Percentiles rank a stretch among this genome's conserved stretches.
phyloP scores from a whole-genome alignment of 92 coral and sea anemone genomes.

The Siderastrea siderea region DNA sequence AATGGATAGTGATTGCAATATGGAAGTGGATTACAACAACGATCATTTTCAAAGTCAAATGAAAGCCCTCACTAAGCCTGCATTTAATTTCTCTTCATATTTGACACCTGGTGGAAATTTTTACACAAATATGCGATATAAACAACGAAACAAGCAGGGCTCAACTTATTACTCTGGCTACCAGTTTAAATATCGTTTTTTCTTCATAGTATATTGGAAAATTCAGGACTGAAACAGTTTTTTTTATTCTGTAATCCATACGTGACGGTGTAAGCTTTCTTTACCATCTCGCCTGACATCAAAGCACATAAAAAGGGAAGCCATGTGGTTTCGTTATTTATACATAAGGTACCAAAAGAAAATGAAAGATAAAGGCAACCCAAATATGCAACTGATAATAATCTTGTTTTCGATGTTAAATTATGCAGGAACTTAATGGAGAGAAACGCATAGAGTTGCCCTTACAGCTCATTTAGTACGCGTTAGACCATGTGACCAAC shows the following conservation, averaged over 20 bases:
- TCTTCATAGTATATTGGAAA: neutral
- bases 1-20: too few relatives aligned
- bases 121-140: conserved; percentile 24
- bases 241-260: neutral
- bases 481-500: neutral
- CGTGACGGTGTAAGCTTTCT: neutral
- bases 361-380: neutral
- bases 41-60: conserved; percentile 3
- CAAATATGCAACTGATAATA: neutral
- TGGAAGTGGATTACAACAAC: neutral
- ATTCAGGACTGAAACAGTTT: neutral
- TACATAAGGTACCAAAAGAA: neutral
- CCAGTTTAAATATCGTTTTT: neutral
- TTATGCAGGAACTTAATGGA: neutral
- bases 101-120: neutral
- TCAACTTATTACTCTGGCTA: neutral
- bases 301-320: neutral
- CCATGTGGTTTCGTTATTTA: neutral
- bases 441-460: neutral
- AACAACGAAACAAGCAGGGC: conserved; percentile 22
- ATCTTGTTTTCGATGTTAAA: neutral
- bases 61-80: neutral
- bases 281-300: neutral
- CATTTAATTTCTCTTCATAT: neutral
- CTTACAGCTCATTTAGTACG: neutral